phyloP scores from a whole-genome alignment of 1,140 invertebrate species.

The Chlorops oryzae region DNA sequence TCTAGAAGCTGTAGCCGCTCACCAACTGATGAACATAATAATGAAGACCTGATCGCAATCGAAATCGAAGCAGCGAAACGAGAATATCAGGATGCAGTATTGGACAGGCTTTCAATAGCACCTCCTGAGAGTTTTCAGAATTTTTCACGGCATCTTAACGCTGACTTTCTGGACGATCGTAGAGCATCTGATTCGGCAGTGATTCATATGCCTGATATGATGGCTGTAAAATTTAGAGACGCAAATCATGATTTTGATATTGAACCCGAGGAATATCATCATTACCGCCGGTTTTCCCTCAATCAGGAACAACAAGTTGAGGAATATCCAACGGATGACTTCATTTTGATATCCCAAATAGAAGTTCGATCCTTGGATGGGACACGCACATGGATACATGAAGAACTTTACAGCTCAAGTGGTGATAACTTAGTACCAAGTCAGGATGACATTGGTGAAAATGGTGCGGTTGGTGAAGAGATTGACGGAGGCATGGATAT shows the following conservation, averaged over 20 bases:
- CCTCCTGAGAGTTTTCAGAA: slow-evolving; percentile 32
- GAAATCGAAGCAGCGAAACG: slow-evolving; percentile 27
- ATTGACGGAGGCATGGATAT: slow-evolving; percentile 27
- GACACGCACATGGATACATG: slow-evolving; percentile 35
- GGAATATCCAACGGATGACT: slow-evolving; percentile 42
- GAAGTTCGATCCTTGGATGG: slow-evolving; percentile 34
- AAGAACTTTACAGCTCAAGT: slow-evolving; percentile 39
- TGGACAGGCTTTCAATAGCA: slow-evolving; percentile 19
- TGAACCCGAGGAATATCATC: slow-evolving; percentile 43
- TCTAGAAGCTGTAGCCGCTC: slow-evolving; percentile 40
- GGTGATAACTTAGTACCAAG: slow-evolving; percentile 16
- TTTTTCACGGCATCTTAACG: slow-evolving; percentile 35
- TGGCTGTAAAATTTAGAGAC: slow-evolving; percentile 14
- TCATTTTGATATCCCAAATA: slow-evolving; percentile 35
- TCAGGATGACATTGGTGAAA: slow-evolving; percentile 18
- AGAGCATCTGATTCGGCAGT: slow-evolving; percentile 39
- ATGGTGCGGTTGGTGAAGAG: slow-evolving; percentile 21
- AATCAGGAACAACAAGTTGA: slow-evolving; percentile 39
- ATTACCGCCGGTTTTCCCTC: slow-evolving; percentile 37
- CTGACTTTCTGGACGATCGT: slow-evolving; percentile 37
- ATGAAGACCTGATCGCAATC: slow-evolving; percentile 19
- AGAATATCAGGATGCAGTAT: slow-evolving; percentile 31
- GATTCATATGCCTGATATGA: slow-evolving; percentile 20
- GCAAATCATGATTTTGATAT: slow-evolving; percentile 18
- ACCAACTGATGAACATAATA: slow-evolving; percentile 20